Evolutionary conservation across 2,797 vertebrate genomes (phyloP).

Genomic region (Sebastes taczanowskii): DNA sequence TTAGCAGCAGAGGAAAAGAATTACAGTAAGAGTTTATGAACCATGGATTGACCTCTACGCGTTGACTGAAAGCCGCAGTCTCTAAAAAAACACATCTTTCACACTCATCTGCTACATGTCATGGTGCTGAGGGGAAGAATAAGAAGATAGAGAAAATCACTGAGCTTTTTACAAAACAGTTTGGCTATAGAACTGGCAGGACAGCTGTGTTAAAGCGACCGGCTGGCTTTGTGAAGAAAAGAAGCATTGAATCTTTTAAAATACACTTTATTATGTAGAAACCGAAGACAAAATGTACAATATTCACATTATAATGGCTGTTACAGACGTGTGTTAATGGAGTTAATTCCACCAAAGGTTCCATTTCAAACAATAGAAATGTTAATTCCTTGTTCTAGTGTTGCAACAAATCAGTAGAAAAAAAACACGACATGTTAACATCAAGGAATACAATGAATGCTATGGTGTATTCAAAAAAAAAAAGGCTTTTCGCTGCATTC

Average conservation of each 20-base stretch:
- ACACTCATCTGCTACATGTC: neutral
- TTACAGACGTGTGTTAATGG: slow-evolving; percentile 37
- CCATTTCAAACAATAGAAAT: slow-evolving; percentile 31
- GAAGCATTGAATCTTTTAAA: slow-evolving; percentile 44
- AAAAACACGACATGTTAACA: slow-evolving; percentile 32
- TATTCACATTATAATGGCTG: slow-evolving; percentile 56
- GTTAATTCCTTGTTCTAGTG: slow-evolving; percentile 21
- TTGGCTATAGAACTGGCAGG: neutral
- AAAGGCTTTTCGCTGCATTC: slow-evolving; percentile 8
- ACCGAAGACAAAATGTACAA: slow-evolving; percentile 55
- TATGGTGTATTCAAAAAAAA: neutral
- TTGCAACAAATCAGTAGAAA: slow-evolving; percentile 40
- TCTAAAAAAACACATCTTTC: slow-evolving; percentile 2
- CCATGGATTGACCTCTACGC: slow-evolving; percentile 1
- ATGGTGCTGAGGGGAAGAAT: neutral
- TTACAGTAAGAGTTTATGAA: slow-evolving; percentile 21
- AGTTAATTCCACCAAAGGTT: slow-evolving; percentile 8
- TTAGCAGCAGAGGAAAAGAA: slow-evolving; percentile 17
- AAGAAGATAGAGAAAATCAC: neutral
- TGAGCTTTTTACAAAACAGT: neutral
- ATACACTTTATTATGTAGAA: slow-evolving; percentile 76
- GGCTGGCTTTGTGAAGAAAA: neutral
- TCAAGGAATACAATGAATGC: slow-evolving; percentile 34
- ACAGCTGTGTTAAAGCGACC: neutral
- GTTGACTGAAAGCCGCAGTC: slow-evolving; percentile 7